These are phyloP conservation scores for Caretta caretta DNA, from an alignment of 2,113 vertebrate genomes.

Conservation along the genomic window DNA sequence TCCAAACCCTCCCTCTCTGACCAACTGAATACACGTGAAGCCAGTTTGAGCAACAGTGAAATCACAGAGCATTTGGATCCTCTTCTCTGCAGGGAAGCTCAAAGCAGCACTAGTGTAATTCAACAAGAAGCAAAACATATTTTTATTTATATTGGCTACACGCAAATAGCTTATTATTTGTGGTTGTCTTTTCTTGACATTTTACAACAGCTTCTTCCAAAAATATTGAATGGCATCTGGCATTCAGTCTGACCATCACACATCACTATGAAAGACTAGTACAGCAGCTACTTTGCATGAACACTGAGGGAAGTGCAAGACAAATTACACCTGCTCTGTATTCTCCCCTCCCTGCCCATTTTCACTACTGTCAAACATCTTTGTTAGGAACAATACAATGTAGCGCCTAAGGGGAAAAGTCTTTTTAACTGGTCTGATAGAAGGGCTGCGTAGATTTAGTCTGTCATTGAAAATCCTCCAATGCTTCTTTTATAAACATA, in stretches of 20 bases:
- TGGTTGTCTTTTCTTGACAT: conserved; percentile 17
- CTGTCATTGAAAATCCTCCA: conserved; percentile 62
- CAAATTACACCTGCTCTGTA: not conserved
- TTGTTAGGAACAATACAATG: conserved; percentile 46
- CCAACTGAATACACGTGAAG: not conserved
- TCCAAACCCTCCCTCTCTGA: not conserved
- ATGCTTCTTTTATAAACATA: conserved; percentile 55
- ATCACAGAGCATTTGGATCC: not conserved
- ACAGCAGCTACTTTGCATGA: conserved; percentile 9
- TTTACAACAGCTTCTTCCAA: not conserved
- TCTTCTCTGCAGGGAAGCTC: not conserved
- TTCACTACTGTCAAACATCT: conserved; percentile 47
- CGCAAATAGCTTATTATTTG: not conserved
- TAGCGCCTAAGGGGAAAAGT: conserved; percentile 58
- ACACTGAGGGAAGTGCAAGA: conserved; percentile 12
- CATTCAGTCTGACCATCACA: conserved; percentile 9
- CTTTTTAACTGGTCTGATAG: conserved; percentile 42
- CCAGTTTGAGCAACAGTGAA: conserved; percentile 19
- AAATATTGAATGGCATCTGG: not conserved
- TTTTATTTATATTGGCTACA: conserved; percentile 3
- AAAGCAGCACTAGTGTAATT: not conserved
- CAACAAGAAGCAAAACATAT: not conserved
- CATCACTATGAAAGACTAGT: conserved; percentile 1
- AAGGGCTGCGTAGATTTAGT: conserved; percentile 66
- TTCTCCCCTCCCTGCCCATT: conserved; percentile 38